Evolutionary conservation across 2,797 vertebrate species (phyloP).

Genomic region (Pipistrellus kuhlii): DNA sequence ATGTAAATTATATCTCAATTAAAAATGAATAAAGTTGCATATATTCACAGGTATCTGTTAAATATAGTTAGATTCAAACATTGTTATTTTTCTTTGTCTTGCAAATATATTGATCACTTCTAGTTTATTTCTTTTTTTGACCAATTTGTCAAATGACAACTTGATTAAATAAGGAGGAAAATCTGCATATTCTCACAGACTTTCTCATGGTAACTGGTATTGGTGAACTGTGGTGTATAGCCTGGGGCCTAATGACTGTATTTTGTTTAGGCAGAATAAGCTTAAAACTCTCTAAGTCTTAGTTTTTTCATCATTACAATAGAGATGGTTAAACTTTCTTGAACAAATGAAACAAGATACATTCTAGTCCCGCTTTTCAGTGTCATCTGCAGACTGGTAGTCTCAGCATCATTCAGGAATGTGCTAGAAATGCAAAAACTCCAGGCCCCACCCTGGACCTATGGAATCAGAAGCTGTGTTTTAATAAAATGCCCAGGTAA

Average conservation of each 20-base stretch:
- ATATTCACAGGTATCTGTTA: slow-evolving; percentile 54
- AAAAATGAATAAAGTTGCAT: slow-evolving; percentile 68
- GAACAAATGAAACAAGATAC: not conserved
- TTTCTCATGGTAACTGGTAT: not conserved
- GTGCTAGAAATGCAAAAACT: not conserved
- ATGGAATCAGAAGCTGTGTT: not conserved
- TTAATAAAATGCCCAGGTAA: not conserved
- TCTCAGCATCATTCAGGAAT: not conserved
- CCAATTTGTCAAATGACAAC: slow-evolving; percentile 26
- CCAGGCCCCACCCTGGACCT: not conserved
- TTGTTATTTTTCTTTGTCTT: slow-evolving; percentile 37
- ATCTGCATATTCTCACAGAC: not conserved
- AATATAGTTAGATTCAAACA: slow-evolving; percentile 55
- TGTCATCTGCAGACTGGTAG: not conserved
- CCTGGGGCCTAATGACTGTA: not conserved
- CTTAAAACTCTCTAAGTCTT: slow-evolving; percentile 27
- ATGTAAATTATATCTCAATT: slow-evolving; percentile 71
- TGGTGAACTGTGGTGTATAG: not conserved
- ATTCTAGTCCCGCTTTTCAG: not conserved
- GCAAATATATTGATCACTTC: slow-evolving; percentile 28
- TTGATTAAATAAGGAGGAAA: slow-evolving; percentile 28
- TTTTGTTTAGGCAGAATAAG: not conserved
- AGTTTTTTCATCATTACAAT: not conserved
- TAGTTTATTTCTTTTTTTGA: slow-evolving; percentile 7
- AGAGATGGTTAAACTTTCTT: not conserved